Evolutionary conservation across 1,140 invertebrate genomes (phyloP), one percentile per base, ranked within the genome.

Genomic region (Eumaeus atala): DNA sequence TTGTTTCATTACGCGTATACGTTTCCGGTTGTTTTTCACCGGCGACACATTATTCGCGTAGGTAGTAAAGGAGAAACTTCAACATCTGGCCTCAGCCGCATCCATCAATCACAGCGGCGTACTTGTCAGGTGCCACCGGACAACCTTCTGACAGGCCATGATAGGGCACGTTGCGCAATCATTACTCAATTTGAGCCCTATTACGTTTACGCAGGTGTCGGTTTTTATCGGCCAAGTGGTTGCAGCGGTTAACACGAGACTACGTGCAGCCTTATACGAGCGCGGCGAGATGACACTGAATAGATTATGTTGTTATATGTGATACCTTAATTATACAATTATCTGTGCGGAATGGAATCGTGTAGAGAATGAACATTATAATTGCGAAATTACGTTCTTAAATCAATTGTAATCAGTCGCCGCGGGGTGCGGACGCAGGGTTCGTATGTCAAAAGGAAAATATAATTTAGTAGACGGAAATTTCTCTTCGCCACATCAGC

Each of bases 101-200:
- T 83, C 61, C 64, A 81, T 81, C 77, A 84, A 84, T 81, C 74
- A 76, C 56, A n/a, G n/a, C n/a, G n/a, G n/a, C n/a, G n/a, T n/a
- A 38, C 58, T 56, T 59, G 62, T 66, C 65, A 66, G 69, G 60
- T 71, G 71, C 67, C 64, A 77, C 75, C 52, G 66, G 70, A 72
- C 70, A 72, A 67, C 56, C 67, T 75, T 28, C 51, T 37, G 36
- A 52, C 42, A 44, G 28, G 38, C 12, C 36, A 18, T 53, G 74
- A 82, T 78, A 70, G 66, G 67, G 66, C 66, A 64, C 62, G 8
- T 44, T 17, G 9, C 16, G 8, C 40, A 16, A 44, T 8, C 11
- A 3, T 37, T 14, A 16, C 9, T 9, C 40, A 44, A 9, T 44
- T 44, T 14, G n/a, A 44, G 17, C 40, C 12, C 14, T 44, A 44